These are phyloP conservation scores for Peromyscus eremicus DNA, from an alignment of 2,797 vertebrate genomes.

Conservation along the genomic window DNA sequence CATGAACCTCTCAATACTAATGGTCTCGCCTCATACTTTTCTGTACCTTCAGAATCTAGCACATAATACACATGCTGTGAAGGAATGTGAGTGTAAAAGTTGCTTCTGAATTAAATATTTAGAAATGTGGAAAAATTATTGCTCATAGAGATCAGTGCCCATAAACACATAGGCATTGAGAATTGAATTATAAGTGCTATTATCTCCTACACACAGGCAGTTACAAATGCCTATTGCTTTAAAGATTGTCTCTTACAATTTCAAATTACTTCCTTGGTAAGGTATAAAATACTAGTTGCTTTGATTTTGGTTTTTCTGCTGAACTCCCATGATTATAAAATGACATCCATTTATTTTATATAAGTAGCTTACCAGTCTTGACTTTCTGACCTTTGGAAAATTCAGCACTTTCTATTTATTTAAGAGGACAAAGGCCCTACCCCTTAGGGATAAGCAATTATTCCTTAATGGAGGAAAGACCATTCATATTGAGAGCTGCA, in stretches of 20 bases:
- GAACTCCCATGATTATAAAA: slow-evolving; percentile 49
- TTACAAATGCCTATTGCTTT: slow-evolving; percentile 51
- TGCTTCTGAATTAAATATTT: slow-evolving; percentile 66
- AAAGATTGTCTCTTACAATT: slow-evolving; percentile 50
- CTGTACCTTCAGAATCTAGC: slow-evolving; percentile 4
- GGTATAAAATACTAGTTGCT: slow-evolving; percentile 31
- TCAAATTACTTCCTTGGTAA: slow-evolving; percentile 46
- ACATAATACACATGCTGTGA: neutral
- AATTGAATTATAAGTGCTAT: slow-evolving; percentile 35
- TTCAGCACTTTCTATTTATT: slow-evolving; percentile 62
- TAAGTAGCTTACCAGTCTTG: slow-evolving; percentile 51
- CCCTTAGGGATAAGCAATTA: slow-evolving; percentile 53
- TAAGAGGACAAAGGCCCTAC: slow-evolving; percentile 40
- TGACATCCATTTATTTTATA: slow-evolving; percentile 40
- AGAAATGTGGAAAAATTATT: slow-evolving; percentile 47
- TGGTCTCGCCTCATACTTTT: slow-evolving; percentile 32
- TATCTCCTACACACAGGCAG: neutral
- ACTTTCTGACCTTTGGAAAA: slow-evolving; percentile 66
- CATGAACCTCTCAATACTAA: slow-evolving; percentile 1
- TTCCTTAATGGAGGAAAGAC: slow-evolving; percentile 46
- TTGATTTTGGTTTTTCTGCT: slow-evolving; percentile 38
- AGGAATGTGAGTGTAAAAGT: slow-evolving; percentile 19
- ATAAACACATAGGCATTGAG: neutral
- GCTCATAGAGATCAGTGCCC: neutral
- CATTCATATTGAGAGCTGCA: slow-evolving; percentile 43